Evolutionary conservation across 2,797 vertebrate genomes (phyloP).

Genomic region (Enteromius viviparus): DNA sequence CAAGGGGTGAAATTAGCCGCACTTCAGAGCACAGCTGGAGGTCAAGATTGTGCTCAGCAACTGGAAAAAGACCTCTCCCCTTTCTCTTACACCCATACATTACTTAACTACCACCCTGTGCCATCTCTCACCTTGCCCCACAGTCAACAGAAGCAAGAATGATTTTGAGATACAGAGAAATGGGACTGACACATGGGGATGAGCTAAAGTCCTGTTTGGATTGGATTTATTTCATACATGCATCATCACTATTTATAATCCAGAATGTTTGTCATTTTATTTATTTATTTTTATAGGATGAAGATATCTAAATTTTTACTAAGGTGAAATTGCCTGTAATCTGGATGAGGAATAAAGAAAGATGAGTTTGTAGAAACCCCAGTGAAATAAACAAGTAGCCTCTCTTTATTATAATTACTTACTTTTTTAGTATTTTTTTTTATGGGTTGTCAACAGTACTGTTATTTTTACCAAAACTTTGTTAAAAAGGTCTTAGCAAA

Average conservation of each 20-base stretch:
- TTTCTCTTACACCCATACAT: conserved; percentile 31
- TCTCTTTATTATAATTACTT: neutral
- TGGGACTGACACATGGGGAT: conserved; percentile 14
- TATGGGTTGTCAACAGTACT: too few relatives aligned
- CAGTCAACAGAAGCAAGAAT: conserved; percentile 16
- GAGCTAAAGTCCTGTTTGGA: conserved; percentile 8
- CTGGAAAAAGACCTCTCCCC: conserved; percentile 29
- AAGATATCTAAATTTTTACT: neutral
- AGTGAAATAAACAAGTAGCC: neutral
- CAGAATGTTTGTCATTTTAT: neutral
- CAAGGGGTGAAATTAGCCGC: conserved; percentile 52
- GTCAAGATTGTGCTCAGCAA: conserved; percentile 41
- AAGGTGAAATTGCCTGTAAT: neutral
- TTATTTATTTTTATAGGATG: neutral
- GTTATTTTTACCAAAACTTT: too few relatives aligned
- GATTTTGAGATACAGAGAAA: conserved; percentile 19
- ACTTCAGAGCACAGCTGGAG: conserved; percentile 56
- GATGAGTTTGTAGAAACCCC: neutral
- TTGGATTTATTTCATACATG: neutral
- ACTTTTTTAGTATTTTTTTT: neutral
- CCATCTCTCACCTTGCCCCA: conserved; percentile 11
- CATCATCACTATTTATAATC: neutral
- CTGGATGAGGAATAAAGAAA: neutral
- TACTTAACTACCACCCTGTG: conserved; percentile 6
- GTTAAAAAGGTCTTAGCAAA: too few relatives aligned